These are phyloP conservation scores for Xiphophorus couchianus DNA, from an alignment of 2,113 vertebrate genomes.

Conservation along the genomic window DNA sequence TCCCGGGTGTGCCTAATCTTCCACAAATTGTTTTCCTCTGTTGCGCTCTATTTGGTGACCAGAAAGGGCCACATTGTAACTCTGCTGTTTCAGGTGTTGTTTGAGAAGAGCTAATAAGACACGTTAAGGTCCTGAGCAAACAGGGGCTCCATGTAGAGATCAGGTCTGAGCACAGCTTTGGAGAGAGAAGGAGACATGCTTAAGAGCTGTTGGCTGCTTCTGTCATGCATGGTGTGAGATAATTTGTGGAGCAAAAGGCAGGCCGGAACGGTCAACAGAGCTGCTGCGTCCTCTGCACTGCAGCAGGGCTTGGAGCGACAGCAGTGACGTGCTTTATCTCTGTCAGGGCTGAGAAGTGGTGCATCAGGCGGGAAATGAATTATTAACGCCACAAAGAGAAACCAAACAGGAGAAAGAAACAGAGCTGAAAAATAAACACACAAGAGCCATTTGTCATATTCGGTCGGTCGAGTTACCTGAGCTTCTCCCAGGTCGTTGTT, in stretches of 20 bases:
- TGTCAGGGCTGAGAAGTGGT: constrained; percentile 48
- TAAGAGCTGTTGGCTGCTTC: constrained; percentile 60
- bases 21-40: constrained; percentile 76
- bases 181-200: constrained; percentile 48
- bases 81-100: constrained; percentile 73
- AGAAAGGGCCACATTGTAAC: constrained; percentile 61
- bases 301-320: constrained; percentile 36
- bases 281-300: constrained; percentile 42
- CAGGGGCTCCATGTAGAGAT: constrained; percentile 59
- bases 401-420: constrained; percentile 31
- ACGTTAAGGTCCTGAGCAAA: constrained; percentile 73
- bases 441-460: background rate
- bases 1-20: constrained; percentile 81
- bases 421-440: constrained; percentile 15
- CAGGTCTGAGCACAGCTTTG: constrained; percentile 57
- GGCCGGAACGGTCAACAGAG: constrained; percentile 66
- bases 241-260: constrained; percentile 49
- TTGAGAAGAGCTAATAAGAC: constrained; percentile 80
- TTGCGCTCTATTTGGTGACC: constrained; percentile 64
- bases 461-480: constrained; percentile 80
- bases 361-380: constrained; percentile 64
- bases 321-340: constrained; percentile 71
- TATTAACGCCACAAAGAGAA: constrained; percentile 64
- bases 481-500: constrained; percentile 98
- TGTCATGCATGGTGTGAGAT: constrained; percentile 64